Evolutionary conservation across 2,113 vertebrate genomes (phyloP).

Genomic region (Gasterosteus nipponicus): DNA sequence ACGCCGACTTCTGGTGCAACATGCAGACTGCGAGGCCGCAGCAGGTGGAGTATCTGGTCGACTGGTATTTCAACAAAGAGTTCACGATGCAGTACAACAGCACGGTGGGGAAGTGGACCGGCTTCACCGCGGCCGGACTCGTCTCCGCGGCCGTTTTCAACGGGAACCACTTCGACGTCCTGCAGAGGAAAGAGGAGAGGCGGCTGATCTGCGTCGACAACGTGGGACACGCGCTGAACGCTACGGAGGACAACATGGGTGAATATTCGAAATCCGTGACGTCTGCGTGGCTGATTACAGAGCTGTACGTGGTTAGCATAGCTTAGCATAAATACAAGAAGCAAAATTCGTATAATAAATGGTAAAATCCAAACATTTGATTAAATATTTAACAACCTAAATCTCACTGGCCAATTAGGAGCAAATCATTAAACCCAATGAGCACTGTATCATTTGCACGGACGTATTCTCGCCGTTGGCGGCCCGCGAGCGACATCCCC

Average conservation of each 20-base stretch:
- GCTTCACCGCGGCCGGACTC: background rate
- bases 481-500: too few relatives aligned
- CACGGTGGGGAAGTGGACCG: conserved; percentile 4
- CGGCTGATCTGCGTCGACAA: background rate
- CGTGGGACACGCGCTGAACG: background rate
- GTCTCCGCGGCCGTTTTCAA: background rate
- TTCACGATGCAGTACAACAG: conserved; percentile 32
- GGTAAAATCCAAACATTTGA: too few relatives aligned
- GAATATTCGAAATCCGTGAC: background rate
- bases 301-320: too few relatives aligned
- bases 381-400: too few relatives aligned
- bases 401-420: too few relatives aligned
- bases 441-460: too few relatives aligned
- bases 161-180: background rate
- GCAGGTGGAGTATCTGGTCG: conserved; percentile 10
- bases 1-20: conserved; percentile 3
- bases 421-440: too few relatives aligned
- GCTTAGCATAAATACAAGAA: too few relatives aligned
- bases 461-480: too few relatives aligned
- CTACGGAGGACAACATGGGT: conserved; percentile 3
- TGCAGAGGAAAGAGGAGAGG: conserved; percentile 17
- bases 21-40: background rate
- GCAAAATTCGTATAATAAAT: too few relatives aligned
- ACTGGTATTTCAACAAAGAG: conserved; percentile 32
- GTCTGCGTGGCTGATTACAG: too few relatives aligned